Conservation (phyloP, 2,797 vertebrate genomes). For the Antennarius maculatus region DNA sequence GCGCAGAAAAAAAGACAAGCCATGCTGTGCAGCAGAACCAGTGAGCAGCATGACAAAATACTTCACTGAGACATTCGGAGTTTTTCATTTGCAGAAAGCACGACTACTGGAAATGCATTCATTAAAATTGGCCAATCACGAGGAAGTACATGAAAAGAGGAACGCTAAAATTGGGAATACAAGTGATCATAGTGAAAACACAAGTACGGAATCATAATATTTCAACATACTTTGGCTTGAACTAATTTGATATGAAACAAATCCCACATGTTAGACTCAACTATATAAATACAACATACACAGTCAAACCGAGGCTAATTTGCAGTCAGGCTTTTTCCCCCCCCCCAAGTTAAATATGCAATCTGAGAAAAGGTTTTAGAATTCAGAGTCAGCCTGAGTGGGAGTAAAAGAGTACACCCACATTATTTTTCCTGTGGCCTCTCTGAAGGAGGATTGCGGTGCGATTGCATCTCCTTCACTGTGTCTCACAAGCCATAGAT, state of each 20-base stretch:
- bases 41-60: constrained; percentile 19
- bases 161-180: no score
- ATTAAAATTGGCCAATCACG: background rate
- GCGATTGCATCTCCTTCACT: constrained; percentile 54
- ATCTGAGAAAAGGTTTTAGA: constrained; percentile 41
- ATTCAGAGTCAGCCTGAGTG: constrained; percentile 51
- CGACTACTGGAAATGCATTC: background rate
- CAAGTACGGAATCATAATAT: background rate
- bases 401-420: constrained; percentile 63
- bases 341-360: constrained; percentile 8
- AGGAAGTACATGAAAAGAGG: background rate
- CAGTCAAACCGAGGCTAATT: no score
- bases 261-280: no score
- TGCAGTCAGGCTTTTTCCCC: background rate
- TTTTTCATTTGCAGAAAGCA: constrained; percentile 1
- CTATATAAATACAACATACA: no score
- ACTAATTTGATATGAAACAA: background rate
- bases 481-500: constrained; percentile 52
- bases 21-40: constrained; percentile 26
- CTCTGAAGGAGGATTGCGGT: constrained; percentile 51
- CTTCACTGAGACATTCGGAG: background rate
- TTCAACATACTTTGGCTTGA: background rate
- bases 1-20: constrained; percentile 30
- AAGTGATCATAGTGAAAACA: background rate
- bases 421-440: constrained; percentile 59